A percentile compares a stretch with the other conserved stretches of the same genome.
Evolutionary conservation across 2,888 invertebrate genomes (phyloP).

Genomic region (Phengaris arion): DNA sequence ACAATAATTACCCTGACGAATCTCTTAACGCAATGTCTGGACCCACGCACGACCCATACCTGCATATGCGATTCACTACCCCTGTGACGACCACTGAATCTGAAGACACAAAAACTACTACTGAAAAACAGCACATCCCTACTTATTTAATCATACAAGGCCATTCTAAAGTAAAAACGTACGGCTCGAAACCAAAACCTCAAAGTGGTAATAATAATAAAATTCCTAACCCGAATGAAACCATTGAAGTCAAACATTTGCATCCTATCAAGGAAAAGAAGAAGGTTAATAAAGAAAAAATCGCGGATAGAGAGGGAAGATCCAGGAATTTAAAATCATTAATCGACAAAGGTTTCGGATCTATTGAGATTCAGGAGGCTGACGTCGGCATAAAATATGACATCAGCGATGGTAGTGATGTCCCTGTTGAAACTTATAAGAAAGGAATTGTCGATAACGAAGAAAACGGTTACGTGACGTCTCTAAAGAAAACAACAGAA

Average conservation of each 20-base stretch:
- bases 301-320: conserved; percentile 53
- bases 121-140: conserved; percentile 79
- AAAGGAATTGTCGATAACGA: conserved; percentile 81
- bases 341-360: conserved; percentile 67
- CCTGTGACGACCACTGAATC: conserved; percentile 71
- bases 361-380: conserved; percentile 78
- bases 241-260: conserved; percentile 79
- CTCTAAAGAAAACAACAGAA: conserved; percentile 41
- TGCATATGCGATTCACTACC: conserved; percentile 71
- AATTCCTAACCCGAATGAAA: conserved; percentile 72
- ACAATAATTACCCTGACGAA: conserved; percentile 51
- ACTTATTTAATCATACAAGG: conserved; percentile 90
- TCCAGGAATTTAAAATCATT: conserved; percentile 64
- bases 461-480: conserved; percentile 54
- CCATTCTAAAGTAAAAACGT: conserved; percentile 91
- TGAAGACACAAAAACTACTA: conserved; percentile 51
- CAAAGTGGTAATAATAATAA: conserved; percentile 68
- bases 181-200: conserved; percentile 81
- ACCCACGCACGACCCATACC: conserved; percentile 65
- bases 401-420: conserved; percentile 75
- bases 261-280: conserved; percentile 68
- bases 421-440: conserved; percentile 77
- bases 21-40: conserved; percentile 46
- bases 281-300: conserved; percentile 54
- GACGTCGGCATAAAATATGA: conserved; percentile 79